Conservation (phyloP, 2,797 vertebrate genomes). For the Aeoliscus strigatus region DNA sequence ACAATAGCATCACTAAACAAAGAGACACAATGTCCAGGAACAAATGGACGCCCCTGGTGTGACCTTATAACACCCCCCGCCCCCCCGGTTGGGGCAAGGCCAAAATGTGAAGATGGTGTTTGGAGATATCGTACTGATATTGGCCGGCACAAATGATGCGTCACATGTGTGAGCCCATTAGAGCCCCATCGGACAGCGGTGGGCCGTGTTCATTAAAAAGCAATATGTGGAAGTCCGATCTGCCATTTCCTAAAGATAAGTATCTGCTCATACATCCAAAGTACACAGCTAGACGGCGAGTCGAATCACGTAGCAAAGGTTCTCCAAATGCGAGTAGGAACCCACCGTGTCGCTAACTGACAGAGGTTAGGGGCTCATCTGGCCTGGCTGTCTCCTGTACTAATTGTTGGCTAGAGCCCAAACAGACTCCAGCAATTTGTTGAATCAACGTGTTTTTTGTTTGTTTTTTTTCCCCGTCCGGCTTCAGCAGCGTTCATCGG, state of each 20-base stretch:
- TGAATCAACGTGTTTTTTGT: too few relatives aligned
- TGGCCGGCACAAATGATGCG: constrained; percentile 33
- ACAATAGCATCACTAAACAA: constrained; percentile 36
- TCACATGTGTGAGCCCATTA: constrained; percentile 53
- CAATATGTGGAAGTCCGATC: constrained; percentile 59
- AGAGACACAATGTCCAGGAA: constrained; percentile 30
- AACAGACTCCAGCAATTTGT: constrained; percentile 44
- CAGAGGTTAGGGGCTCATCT: too few relatives aligned
- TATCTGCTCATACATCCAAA: constrained; percentile 50
- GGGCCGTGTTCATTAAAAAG: constrained; percentile 68
- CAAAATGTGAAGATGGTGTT: constrained; percentile 17
- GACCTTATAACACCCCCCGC: constrained; percentile 38
- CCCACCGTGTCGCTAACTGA: constrained; percentile 34
- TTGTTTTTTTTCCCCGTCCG: too few relatives aligned
- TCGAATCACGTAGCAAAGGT: constrained; percentile 29
- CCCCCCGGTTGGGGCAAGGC: constrained; percentile 15
- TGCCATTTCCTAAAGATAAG: constrained; percentile 64
- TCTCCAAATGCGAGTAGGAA: constrained; percentile 30
- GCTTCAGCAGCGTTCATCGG: too few relatives aligned
- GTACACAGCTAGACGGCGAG: too few relatives aligned
- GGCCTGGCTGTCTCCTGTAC: constrained; percentile 20
- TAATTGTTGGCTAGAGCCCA: constrained; percentile 31
- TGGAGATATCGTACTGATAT: constrained; percentile 31
- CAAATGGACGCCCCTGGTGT: constrained; percentile 23
- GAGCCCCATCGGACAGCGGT: constrained; percentile 19